Evolutionary conservation across 64 coral and sea anemone species (phyloP).

Genomic region (Montipora cactus): DNA sequence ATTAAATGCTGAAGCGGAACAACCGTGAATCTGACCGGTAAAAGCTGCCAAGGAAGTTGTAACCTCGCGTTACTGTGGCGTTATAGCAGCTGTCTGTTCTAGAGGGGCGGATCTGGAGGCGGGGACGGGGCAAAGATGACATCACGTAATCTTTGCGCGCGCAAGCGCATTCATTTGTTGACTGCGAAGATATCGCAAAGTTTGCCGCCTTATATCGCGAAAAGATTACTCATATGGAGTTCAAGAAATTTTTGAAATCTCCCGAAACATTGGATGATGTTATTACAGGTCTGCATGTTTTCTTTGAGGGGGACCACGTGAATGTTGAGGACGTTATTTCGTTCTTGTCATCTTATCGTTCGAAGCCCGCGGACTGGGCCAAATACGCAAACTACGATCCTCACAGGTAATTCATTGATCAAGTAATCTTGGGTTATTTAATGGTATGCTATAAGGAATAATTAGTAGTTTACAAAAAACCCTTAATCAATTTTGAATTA

Average conservation of each 20-base stretch:
- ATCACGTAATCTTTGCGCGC: not conserved
- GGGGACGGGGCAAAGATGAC: too few species aligned
- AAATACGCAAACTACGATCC: conserved; percentile 94
- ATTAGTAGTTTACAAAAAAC: not conserved
- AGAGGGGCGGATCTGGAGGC: conserved; percentile 1
- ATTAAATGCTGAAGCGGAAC: too few species aligned
- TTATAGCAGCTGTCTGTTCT: too few species aligned
- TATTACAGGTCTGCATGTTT: conserved; percentile 61
- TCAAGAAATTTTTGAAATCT: conserved; percentile 49
- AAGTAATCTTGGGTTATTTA: not conserved
- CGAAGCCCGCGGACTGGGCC: conserved; percentile 80
- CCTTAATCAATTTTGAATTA: not conserved
- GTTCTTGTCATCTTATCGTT: conserved; percentile 86
- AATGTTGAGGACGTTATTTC: conserved; percentile 86
- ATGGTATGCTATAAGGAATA: not conserved
- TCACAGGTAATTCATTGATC: conserved; percentile 53
- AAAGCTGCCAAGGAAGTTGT: too few species aligned
- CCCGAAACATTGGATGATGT: conserved; percentile 80
- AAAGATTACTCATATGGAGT: conserved; percentile 40
- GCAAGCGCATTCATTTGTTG: not conserved
- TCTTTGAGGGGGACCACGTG: conserved; percentile 83
- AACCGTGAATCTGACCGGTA: too few species aligned
- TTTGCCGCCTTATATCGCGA: too few species aligned
- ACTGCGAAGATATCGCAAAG: not conserved
- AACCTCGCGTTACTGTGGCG: not conserved